A percentile compares a stretch with the other conserved stretches of the same genome.
Conservation (phyloP, 1,140 invertebrate genomes). For the Heterodera schachtii region DNA sequence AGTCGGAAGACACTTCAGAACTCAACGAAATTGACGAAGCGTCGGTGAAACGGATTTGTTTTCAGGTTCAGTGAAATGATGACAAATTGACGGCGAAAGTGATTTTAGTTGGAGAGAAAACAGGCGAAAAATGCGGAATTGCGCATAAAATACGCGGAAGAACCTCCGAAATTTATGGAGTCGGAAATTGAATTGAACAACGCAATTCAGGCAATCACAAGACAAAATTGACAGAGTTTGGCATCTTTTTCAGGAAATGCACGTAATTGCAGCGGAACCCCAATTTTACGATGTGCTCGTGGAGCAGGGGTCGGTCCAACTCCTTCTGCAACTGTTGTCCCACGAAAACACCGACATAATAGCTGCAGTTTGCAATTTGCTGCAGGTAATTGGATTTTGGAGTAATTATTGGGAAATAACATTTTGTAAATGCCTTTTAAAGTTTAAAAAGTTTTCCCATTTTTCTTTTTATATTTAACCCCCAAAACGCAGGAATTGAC, state of each 20-base stretch:
- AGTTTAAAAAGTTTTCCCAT: too few relatives aligned
- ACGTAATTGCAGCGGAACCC: slow-evolving; percentile 89
- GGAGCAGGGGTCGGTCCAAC: slow-evolving; percentile 83
- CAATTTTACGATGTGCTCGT: slow-evolving; percentile 90
- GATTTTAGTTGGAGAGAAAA: slow-evolving; percentile 82
- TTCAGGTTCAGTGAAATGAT: not conserved
- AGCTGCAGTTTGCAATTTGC: slow-evolving; percentile 75
- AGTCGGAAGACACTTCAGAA: slow-evolving; percentile 18
- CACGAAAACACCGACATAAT: slow-evolving; percentile 92
- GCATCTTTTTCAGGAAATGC: slow-evolving; percentile 72
- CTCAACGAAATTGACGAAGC: slow-evolving; percentile 37
- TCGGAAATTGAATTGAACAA: slow-evolving; percentile 94
- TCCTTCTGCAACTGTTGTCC: slow-evolving; percentile 84
- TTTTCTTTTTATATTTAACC: slow-evolving; percentile 22
- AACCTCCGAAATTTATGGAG: slow-evolving; percentile 97
- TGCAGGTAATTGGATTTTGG: slow-evolving; percentile 69
- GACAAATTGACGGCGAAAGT: too few relatives aligned
- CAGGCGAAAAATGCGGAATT: slow-evolving; percentile 93
- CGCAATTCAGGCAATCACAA: slow-evolving; percentile 75
- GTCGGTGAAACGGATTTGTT: slow-evolving; percentile 38
- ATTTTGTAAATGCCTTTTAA: too few relatives aligned
- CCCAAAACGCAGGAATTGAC: slow-evolving; percentile 79
- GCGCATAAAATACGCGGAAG: slow-evolving; percentile 95
- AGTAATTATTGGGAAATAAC: too few relatives aligned
- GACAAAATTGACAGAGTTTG: not conserved